Percentiles rank a stretch among this genome's conserved stretches.
Evolutionary conservation across 37 sponge, comb jelly and placozoan species (phyloP).

Genomic region (Halisarca cf. caerulea): DNA sequence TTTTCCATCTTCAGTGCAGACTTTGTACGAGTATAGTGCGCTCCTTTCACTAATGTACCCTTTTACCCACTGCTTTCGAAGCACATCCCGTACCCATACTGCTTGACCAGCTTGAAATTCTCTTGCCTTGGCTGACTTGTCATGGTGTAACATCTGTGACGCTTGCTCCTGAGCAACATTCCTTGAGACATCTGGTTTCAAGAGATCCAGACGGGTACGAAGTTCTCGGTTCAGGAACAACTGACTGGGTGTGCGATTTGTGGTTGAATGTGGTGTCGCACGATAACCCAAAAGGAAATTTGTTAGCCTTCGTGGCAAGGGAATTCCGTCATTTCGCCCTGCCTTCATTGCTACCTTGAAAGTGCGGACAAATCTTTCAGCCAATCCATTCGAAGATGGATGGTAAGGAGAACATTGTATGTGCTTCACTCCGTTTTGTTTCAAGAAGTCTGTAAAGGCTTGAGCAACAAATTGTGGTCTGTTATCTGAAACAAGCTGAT

Average conservation of each 20-base stretch:
- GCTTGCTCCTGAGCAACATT: neutral
- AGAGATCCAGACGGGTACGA: neutral
- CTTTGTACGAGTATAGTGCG: neutral
- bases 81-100: neutral
- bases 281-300: neutral
- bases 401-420: neutral
- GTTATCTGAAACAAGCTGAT: neutral
- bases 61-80: neutral
- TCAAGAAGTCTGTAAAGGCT: neutral
- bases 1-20: neutral
- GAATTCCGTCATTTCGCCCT: neutral
- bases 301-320: neutral
- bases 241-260: neutral
- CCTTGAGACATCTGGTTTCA: neutral
- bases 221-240: neutral
- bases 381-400: neutral
- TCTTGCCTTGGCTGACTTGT: neutral
- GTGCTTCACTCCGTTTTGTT: neutral
- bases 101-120: neutral
- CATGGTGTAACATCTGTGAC: neutral
- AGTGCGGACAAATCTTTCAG: neutral
- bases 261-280: neutral
- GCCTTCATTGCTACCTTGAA: neutral
- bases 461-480: neutral
- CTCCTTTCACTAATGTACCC: neutral